phyloP scores from a whole-genome alignment of 2,113 vertebrate species.

The Dolichallabes microphthalmus region DNA sequence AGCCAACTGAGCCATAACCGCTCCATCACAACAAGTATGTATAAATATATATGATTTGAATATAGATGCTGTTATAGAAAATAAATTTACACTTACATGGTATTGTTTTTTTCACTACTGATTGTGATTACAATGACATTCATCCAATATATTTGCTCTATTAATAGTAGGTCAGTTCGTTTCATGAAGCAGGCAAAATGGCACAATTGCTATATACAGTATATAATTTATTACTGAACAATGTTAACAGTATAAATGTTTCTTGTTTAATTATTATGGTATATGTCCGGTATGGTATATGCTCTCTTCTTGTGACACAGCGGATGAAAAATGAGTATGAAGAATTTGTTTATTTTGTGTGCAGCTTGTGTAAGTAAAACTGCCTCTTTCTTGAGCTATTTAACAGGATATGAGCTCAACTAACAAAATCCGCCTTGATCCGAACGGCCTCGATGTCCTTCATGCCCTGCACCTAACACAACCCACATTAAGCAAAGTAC shows the following conservation, averaged over 20 bases:
- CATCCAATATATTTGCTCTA: neutral
- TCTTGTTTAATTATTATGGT: neutral
- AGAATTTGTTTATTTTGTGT: neutral
- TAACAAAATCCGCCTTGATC: constrained; percentile 26
- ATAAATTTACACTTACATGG: neutral
- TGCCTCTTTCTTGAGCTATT: neutral
- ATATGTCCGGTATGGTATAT: neutral
- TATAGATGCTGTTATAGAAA: neutral
- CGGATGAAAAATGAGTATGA: neutral
- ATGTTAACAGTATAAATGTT: neutral
- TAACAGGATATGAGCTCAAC: constrained; percentile 33
- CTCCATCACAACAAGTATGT: too few species aligned
- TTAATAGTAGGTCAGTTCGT: neutral
- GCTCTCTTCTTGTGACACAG: neutral
- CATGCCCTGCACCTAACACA: constrained; percentile 20
- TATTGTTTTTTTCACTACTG: neutral
- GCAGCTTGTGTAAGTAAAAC: neutral
- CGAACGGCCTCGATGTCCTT: neutral
- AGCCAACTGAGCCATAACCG: too few species aligned
- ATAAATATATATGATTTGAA: neutral
- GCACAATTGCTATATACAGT: neutral
- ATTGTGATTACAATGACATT: neutral
- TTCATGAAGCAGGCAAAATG: neutral
- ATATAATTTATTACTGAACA: neutral
- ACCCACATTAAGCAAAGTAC: constrained; percentile 11